Conservation (phyloP, 1,140 invertebrate genomes). For the Gryon sp. region DNA sequence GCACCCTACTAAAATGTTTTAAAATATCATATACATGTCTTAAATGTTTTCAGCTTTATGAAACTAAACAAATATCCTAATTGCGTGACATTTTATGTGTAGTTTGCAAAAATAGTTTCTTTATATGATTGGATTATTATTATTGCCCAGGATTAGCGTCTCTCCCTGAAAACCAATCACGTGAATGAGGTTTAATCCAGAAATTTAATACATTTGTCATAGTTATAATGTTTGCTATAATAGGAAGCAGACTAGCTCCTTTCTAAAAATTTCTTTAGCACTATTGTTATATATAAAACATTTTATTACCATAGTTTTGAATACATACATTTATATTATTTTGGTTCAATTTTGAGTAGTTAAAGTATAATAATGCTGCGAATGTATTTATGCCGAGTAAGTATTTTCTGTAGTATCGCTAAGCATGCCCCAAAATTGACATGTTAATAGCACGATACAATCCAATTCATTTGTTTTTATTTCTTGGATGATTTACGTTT, state of each 20-base stretch:
- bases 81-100: no score
- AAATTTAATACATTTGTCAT: slow-evolving; percentile 52
- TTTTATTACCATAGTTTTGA: neutral
- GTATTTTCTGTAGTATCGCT: slow-evolving; percentile 51
- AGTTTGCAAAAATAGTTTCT: slow-evolving; percentile 51
- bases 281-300: slow-evolving; percentile 1
- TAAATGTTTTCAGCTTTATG: no score
- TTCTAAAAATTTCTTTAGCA: slow-evolving; percentile 30
- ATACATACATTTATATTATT: neutral
- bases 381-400: slow-evolving; percentile 52
- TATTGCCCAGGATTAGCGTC: slow-evolving; percentile 50
- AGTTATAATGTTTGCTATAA: slow-evolving; percentile 51
- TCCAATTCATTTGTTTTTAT: slow-evolving; percentile 47
- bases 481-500: slow-evolving; percentile 44
- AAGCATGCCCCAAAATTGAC: slow-evolving; percentile 60
- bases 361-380: slow-evolving; percentile 36
- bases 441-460: slow-evolving; percentile 54
- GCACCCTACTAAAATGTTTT: no score
- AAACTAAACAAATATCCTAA: no score
- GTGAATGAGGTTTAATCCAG: slow-evolving; percentile 44
- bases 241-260: slow-evolving; percentile 39
- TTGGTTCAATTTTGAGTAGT: slow-evolving; percentile 9
- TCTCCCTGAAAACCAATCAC: slow-evolving; percentile 53
- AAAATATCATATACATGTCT: no score
- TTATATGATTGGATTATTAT: slow-evolving; percentile 53